Base-by-base conservation (phyloP, 2,888 invertebrate species). In the Rhamphomyia laevipes region DNA sequence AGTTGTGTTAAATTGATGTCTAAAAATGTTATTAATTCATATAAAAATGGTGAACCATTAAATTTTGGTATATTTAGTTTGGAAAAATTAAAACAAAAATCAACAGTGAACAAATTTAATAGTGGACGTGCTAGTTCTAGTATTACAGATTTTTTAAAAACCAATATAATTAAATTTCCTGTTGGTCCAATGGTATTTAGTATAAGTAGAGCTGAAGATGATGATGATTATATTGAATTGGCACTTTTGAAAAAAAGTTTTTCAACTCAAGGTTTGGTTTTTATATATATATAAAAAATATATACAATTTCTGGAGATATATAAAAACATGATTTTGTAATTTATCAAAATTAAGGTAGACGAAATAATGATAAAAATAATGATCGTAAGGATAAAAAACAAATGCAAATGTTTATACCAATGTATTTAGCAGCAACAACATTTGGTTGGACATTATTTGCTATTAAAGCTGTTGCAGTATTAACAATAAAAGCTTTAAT, bases 371-470 rank as follows among this genome's bases (percentile, higher is more conserved):
- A 35, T 5, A 13, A n/a, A 13, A 13, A 13, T 33, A 11, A 11
- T 4, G 9, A n/a, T 42, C 59, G 59, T 4, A 73, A 77, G 47
- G 77, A 77, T 53, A 77, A 77, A 55, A 81, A 81, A 59, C 74
- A 78, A 56, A 73, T 78, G 53, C 77, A 77, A 63, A 74, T 81
- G 59, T 70, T 81, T 48, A 68, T 85, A 11, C 83, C 84, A 7
- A 72, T 82, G 59, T 68, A 84, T 43, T 71, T 84, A 57, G 84
- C 84, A 27, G 79, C 82, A 67, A 84, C 83, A 59, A 75, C 80
- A 1, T 77, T 82, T 1, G 80, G 79, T 11, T 73, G 80, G 56
- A 74, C 78, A 43, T 72, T 82, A 54, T 73, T 82, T 44, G 77
- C 76, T 1, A 69, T 82, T 51, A 74, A 78, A 35, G 71, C 78